Percentiles rank a stretch among this genome's conserved stretches.
Conservation (phyloP, 2,888 invertebrate species). For the Cantharis lateralis region DNA sequence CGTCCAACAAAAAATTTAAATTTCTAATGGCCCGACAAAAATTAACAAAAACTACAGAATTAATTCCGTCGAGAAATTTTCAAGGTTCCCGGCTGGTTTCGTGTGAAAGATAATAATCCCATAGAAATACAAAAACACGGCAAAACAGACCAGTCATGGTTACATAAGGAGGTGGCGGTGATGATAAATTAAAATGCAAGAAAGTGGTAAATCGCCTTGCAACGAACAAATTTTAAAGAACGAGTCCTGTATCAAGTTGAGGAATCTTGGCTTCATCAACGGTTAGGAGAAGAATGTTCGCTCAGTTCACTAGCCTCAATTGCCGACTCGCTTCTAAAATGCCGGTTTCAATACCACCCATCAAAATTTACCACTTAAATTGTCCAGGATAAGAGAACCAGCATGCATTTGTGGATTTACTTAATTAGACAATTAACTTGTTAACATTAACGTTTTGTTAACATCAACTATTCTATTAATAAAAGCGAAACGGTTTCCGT, state of each 20-base stretch:
- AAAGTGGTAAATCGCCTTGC: slow-evolving; percentile 8
- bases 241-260: slow-evolving; percentile 4
- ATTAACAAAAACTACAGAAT: background rate
- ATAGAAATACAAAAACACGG: background rate
- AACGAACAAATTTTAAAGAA: background rate
- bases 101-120: background rate
- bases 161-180: slow-evolving; percentile 16
- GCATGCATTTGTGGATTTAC: slow-evolving; percentile 15
- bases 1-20: background rate
- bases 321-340: slow-evolving; percentile 7
- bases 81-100: background rate
- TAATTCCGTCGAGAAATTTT: background rate
- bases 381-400: background rate
- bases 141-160: background rate
- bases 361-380: background rate
- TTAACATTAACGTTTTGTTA: background rate
- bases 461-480: background rate
- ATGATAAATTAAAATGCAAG: slow-evolving; percentile 19
- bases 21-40: background rate
- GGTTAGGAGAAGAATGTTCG: slow-evolving; percentile 1
- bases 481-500: background rate
- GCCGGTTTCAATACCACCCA: slow-evolving; percentile 8
- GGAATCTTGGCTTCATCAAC: slow-evolving; percentile 7
- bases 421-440: background rate
- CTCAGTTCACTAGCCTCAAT: slow-evolving; percentile 16